Conservation (phyloP, 2,888 invertebrate species). For the Cynaeus angustus region DNA sequence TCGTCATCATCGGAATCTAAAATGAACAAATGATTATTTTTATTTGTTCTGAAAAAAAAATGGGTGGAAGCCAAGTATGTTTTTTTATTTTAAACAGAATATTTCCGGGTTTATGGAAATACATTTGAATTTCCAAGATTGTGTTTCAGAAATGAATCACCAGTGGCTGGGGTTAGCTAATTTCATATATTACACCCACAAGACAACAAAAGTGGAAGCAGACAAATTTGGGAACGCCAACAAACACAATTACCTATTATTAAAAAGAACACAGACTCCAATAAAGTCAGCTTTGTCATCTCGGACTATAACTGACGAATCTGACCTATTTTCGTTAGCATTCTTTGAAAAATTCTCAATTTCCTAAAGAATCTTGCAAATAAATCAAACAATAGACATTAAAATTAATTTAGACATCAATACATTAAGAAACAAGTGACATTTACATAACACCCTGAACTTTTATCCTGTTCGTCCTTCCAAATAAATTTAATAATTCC, state of each 20-base stretch:
- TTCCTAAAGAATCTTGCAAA: no score
- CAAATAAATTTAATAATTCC: slow-evolving; percentile 1
- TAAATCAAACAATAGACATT: no score
- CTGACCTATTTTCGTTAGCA: no score
- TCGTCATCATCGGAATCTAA: slow-evolving; percentile 81
- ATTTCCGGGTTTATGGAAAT: not conserved
- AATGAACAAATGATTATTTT: slow-evolving; percentile 44
- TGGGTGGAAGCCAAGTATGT: not conserved
- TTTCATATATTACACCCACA: not conserved
- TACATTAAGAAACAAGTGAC: no score
- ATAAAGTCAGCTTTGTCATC: no score
- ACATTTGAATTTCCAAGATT: not conserved
- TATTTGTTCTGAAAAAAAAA: not conserved
- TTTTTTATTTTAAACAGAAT: not conserved
- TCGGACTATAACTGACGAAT: no score
- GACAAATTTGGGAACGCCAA: slow-evolving; percentile 6
- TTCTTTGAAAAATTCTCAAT: no score
- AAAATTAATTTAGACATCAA: no score
- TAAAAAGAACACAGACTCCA: not conserved
- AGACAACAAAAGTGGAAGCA: not conserved
- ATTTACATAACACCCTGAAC: slow-evolving; percentile 8
- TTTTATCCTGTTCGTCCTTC: not conserved
- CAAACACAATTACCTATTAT: not conserved
- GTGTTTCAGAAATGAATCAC: not conserved
- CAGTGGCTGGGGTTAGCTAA: no score